These are phyloP conservation scores for Graptemys geographica DNA, from an alignment of 2,797 vertebrate genomes.

Conservation along the genomic window DNA sequence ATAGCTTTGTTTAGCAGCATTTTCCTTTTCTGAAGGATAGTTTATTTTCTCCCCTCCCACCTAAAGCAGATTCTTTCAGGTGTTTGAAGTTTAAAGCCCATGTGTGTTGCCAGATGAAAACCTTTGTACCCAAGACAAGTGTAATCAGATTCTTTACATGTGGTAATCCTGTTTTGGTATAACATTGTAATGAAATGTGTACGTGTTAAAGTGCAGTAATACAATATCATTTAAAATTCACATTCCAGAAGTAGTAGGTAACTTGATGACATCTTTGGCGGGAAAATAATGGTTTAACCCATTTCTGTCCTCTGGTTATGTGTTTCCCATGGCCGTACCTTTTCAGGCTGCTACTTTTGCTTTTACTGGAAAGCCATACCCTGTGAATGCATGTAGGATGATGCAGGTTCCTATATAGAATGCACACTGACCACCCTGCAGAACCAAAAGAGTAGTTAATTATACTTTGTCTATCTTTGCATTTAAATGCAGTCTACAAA, in stretches of 20 bases:
- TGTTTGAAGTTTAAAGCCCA: neutral
- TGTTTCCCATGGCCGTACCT: constrained; percentile 9
- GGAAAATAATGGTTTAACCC: neutral
- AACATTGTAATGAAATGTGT: neutral
- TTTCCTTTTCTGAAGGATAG: neutral
- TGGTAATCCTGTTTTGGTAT: neutral
- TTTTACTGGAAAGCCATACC: neutral
- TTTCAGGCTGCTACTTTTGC: neutral
- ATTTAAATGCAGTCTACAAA: constrained; percentile 8
- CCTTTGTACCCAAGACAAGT: neutral
- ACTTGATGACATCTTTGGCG: neutral
- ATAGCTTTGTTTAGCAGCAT: neutral
- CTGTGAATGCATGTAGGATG: neutral
- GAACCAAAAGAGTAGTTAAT: constrained; percentile 42
- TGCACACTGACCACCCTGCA: constrained; percentile 40
- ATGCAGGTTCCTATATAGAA: constrained; percentile 35
- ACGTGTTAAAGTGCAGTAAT: neutral
- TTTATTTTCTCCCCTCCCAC: fast-evolving
- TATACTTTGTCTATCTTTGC: constrained; percentile 19
- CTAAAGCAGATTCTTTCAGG: neutral
- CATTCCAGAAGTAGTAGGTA: neutral
- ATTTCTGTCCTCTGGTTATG: neutral
- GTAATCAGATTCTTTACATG: neutral
- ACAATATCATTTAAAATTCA: neutral
- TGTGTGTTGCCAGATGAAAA: neutral